phyloP scores from a whole-genome alignment of 2,797 vertebrate species.

The Microcaecilia unicolor region DNA sequence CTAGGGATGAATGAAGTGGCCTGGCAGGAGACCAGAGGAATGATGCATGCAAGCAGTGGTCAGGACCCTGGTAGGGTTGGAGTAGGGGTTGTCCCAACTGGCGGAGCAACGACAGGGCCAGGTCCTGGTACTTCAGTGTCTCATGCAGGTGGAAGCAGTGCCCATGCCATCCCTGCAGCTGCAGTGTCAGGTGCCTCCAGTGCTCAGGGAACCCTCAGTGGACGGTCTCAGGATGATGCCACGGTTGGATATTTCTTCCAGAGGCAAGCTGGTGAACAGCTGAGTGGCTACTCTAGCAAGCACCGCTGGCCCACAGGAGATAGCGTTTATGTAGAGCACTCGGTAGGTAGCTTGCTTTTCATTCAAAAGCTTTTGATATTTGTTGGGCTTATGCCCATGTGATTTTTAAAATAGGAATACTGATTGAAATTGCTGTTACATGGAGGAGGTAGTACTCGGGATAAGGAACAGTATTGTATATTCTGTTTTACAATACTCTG shows the following conservation, averaged over 20 bases:
- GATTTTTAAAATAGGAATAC: too few species aligned
- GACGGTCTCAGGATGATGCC: slow-evolving; percentile 54
- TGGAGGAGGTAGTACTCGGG: too few species aligned
- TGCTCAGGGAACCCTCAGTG: slow-evolving; percentile 51
- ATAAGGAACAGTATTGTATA: too few species aligned
- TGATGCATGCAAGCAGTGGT: slow-evolving; percentile 55
- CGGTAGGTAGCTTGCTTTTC: slow-evolving; percentile 12
- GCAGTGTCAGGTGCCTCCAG: slow-evolving; percentile 16
- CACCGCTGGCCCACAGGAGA: slow-evolving; percentile 57
- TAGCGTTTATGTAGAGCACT: slow-evolving; percentile 37
- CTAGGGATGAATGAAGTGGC: slow-evolving; percentile 71
- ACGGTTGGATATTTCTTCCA: slow-evolving; percentile 65
- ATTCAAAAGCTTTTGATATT: not conserved
- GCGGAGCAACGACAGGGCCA: slow-evolving; percentile 32
- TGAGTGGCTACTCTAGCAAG: slow-evolving; percentile 49
- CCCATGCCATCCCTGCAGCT: not conserved
- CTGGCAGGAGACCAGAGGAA: slow-evolving; percentile 68
- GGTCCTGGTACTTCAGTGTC: slow-evolving; percentile 22
- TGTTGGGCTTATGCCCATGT: too few species aligned
- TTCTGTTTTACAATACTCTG: too few species aligned
- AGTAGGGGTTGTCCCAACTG: slow-evolving; percentile 32
- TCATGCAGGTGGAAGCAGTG: slow-evolving; percentile 36
- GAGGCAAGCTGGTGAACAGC: slow-evolving; percentile 57
- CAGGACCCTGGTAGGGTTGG: slow-evolving; percentile 47
- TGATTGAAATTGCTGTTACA: too few species aligned